Conservation (phyloP, 1,140 invertebrate species). For the Tetraneura akinire region DNA sequence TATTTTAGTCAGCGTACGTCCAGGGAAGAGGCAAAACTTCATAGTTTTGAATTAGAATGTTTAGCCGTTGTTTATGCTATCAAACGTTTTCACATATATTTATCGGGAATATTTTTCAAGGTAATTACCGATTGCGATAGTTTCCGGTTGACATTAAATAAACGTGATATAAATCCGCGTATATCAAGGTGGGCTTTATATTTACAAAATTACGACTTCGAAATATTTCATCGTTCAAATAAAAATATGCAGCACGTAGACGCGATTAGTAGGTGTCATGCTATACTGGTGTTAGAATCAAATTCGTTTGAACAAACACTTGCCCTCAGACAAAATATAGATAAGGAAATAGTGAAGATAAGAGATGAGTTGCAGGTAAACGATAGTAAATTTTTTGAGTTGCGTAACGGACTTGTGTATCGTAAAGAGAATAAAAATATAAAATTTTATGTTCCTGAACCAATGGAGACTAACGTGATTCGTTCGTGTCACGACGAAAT, state of each 20-base stretch:
- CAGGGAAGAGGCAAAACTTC: not conserved
- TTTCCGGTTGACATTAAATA: constrained; percentile 42
- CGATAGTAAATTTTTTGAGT: not conserved
- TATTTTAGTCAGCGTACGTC: constrained; percentile 5
- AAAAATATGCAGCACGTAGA: constrained; percentile 25
- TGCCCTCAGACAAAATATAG: not conserved
- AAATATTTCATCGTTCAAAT: not conserved
- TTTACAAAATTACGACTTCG: constrained; percentile 22
- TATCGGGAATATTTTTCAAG: not conserved
- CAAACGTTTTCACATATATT: not conserved
- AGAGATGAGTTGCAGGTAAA: not conserved
- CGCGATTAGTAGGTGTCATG: not conserved
- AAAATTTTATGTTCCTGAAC: not conserved
- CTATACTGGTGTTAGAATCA: not conserved
- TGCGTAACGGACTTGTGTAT: constrained; percentile 10
- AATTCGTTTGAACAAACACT: not conserved
- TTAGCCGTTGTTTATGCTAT: not conserved
- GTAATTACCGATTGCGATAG: constrained; percentile 7
- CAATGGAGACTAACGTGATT: not conserved
- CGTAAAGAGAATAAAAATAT: not conserved
- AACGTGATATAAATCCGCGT: constrained; percentile 53
- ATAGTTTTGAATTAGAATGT: constrained; percentile 11
- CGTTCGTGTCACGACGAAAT: not conserved
- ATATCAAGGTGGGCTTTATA: not conserved
- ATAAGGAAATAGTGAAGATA: not conserved